Conservation (phyloP, 2,113 vertebrate genomes). For the Phalacrocorax pelagicus region DNA sequence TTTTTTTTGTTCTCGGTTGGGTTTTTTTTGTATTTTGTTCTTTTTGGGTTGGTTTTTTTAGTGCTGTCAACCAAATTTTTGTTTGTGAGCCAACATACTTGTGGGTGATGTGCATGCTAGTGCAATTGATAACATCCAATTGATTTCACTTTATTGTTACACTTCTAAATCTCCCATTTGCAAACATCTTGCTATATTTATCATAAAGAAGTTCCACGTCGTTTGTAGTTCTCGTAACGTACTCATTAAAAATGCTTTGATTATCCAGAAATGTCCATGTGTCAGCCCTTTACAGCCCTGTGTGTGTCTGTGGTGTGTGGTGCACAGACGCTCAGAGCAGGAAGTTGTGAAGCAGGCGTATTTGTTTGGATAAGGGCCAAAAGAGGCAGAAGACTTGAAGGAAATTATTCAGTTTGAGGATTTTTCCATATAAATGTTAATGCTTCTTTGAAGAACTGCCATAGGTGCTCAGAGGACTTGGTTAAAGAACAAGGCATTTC, state of each 20-base stretch:
- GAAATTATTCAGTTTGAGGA: conserved; percentile 10
- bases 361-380: conserved; percentile 33
- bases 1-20: too few relatives aligned
- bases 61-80: background rate
- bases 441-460: conserved; percentile 12
- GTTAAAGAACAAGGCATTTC: background rate
- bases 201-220: rapidly evolving
- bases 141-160: background rate
- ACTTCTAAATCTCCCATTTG: background rate
- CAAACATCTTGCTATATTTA: background rate
- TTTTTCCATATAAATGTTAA: conserved; percentile 25
- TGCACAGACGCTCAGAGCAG: background rate
- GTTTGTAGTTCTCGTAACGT: background rate
- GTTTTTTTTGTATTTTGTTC: too few relatives aligned
- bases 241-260: background rate
- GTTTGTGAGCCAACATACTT: background rate
- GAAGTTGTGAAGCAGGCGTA: background rate
- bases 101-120: background rate
- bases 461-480: background rate
- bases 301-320: background rate
- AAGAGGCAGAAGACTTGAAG: conserved; percentile 28
- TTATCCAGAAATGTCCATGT: background rate
- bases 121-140: background rate
- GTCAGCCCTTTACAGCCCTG: rapidly evolving
- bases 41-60: background rate